Evolutionary conservation across 2,113 vertebrate species (phyloP).

Genomic region (Henicopernis longicauda): DNA sequence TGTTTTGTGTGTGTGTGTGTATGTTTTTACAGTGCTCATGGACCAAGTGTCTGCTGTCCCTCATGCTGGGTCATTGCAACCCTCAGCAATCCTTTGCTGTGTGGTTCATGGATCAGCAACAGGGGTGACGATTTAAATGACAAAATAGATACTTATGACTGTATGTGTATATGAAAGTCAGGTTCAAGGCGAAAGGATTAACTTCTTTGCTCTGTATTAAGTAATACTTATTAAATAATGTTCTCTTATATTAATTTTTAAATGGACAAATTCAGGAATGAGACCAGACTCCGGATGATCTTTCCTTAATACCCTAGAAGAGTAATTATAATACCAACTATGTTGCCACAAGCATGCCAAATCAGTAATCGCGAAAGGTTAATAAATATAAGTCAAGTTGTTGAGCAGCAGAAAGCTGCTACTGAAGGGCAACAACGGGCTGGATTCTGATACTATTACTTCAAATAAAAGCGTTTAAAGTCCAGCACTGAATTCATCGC

Average conservation of each 20-base stretch:
- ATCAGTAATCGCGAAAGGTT: background rate
- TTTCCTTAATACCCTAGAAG: background rate
- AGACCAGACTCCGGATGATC: background rate
- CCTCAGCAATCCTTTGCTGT: background rate
- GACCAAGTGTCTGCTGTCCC: background rate
- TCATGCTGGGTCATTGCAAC: background rate
- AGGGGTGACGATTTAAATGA: background rate
- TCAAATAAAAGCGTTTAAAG: background rate
- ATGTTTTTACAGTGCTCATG: background rate
- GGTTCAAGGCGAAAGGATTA: background rate
- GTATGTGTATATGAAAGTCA: background rate
- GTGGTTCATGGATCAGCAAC: background rate
- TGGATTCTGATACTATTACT: background rate
- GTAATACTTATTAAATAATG: background rate
- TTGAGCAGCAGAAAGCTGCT: background rate
- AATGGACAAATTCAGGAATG: background rate
- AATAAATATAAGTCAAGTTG: background rate
- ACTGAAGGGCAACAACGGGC: rapidly evolving
- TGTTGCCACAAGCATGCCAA: background rate
- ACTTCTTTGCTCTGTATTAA: background rate
- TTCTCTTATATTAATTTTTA: background rate
- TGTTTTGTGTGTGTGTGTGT: background rate
- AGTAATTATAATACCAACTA: background rate
- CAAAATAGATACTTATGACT: background rate
- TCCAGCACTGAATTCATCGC: background rate